phyloP scores from a whole-genome alignment of 2,113 vertebrate species.

The Trachemys scripta region DNA sequence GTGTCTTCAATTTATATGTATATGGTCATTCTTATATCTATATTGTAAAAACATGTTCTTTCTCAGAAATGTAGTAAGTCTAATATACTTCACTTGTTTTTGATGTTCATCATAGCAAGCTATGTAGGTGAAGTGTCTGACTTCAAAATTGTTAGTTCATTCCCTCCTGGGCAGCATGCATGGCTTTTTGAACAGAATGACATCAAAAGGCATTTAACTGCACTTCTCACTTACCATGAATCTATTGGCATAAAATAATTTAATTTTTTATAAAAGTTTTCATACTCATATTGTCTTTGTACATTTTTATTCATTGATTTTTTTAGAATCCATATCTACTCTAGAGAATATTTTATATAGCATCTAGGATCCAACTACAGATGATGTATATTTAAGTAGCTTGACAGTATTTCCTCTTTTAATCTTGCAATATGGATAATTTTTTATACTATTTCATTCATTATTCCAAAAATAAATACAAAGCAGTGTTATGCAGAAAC shows the following conservation, averaged over 20 bases:
- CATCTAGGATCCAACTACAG: not conserved
- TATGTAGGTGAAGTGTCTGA: not conserved
- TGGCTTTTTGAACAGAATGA: not conserved
- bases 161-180: not conserved
- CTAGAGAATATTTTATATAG: not conserved
- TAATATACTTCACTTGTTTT: not conserved
- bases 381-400: not conserved
- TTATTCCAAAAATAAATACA: not conserved
- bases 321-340: not conserved
- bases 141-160: not conserved
- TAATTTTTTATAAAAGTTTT: accelerated
- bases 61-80: not conserved
- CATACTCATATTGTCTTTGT: not conserved
- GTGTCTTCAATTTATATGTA: no score
- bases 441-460: not conserved
- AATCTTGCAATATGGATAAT: not conserved
- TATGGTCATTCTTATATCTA: not conserved
- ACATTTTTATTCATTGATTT: not conserved
- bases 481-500: not conserved
- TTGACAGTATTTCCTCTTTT: not conserved
- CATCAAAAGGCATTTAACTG: not conserved
- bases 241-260: not conserved
- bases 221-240: not conserved
- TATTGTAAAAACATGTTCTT: not conserved
- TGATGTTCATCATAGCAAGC: not conserved